Evolutionary conservation across 1,140 invertebrate species (phyloP).

Genomic region (Drosophila mojavensis): DNA sequence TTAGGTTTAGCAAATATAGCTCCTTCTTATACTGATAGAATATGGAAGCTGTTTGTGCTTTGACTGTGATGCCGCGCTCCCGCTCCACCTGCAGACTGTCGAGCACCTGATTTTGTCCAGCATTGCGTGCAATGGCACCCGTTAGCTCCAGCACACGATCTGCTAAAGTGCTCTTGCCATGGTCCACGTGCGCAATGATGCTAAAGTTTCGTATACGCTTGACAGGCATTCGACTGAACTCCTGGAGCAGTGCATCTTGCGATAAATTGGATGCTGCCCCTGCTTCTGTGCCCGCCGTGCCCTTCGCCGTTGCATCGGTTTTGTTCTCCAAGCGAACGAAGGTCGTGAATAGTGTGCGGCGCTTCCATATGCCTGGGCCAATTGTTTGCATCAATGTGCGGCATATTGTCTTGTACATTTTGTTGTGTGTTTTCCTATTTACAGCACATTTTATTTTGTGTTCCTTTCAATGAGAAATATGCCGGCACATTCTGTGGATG

Average conservation of each 20-base stretch:
- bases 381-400: constrained; percentile 8
- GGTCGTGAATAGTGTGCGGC: constrained; percentile 24
- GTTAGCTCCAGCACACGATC: constrained; percentile 96
- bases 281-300: too few relatives aligned
- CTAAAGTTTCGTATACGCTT: constrained; percentile 96
- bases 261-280: constrained; percentile 7
- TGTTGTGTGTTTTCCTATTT: not conserved
- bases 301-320: not conserved
- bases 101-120: constrained; percentile 88
- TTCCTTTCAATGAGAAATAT: constrained; percentile 7
- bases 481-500: constrained; percentile 36
- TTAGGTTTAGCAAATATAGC: constrained; percentile 96
- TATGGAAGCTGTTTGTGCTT: constrained; percentile 97
- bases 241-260: constrained; percentile 45
- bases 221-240: constrained; percentile 84
- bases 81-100: constrained; percentile 89
- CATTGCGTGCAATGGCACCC: constrained; percentile 90
- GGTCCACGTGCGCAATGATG: constrained; percentile 99
- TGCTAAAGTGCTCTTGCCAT: constrained; percentile 98
- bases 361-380: constrained; percentile 16
- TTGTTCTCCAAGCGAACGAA: not conserved
- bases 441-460: constrained; percentile 24
- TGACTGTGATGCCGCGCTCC: constrained; percentile 98
- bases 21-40: constrained; percentile 89
- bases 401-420: constrained; percentile 36